Conservation (phyloP, 1,140 invertebrate genomes). For the Oscheius sp. region DNA sequence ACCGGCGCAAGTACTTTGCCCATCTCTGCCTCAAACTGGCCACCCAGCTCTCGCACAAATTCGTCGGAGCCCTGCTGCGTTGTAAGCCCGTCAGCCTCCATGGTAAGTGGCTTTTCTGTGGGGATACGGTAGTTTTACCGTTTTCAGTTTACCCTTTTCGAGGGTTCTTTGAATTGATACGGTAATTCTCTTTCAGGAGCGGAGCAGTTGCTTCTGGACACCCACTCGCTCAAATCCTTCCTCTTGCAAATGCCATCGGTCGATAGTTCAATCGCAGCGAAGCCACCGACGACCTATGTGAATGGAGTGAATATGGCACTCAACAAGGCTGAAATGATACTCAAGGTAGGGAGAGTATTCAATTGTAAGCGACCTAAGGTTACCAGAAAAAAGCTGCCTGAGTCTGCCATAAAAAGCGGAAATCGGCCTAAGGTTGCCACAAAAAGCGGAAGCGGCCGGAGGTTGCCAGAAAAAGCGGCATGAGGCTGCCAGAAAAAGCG, state of each 20-base stretch:
- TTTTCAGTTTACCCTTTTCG: neutral
- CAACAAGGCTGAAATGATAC: slow-evolving; percentile 95
- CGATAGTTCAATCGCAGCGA: slow-evolving; percentile 70
- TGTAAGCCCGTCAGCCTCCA: slow-evolving; percentile 79
- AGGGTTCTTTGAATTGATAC: neutral
- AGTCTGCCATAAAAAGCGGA: too few relatives aligned
- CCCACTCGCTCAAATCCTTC: slow-evolving; percentile 93
- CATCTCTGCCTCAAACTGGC: slow-evolving; percentile 95
- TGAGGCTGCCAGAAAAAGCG: too few relatives aligned
- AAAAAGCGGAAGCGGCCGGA: too few relatives aligned
- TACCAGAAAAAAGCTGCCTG: neutral
- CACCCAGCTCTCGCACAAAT: slow-evolving; percentile 75
- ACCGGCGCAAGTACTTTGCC: slow-evolving; percentile 94
- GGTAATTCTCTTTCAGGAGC: slow-evolving; percentile 71
- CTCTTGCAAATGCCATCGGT: slow-evolving; percentile 90
- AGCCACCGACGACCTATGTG: slow-evolving; percentile 68
- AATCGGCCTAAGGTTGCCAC: too few relatives aligned
- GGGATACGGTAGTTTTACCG: too few relatives aligned
- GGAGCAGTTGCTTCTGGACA: slow-evolving; percentile 93
- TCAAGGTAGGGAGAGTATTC: slow-evolving; percentile 72
- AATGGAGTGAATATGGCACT: slow-evolving; percentile 91
- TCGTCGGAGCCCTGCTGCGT: slow-evolving; percentile 85
- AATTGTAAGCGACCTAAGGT: neutral
- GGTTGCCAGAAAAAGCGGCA: too few relatives aligned
- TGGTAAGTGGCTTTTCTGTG: slow-evolving; percentile 4